A percentile compares a stretch with the other conserved stretches of the same genome.
These are phyloP conservation scores for Willisornis vidua DNA, from an alignment of 2,113 vertebrate species.

Conservation along the genomic window DNA sequence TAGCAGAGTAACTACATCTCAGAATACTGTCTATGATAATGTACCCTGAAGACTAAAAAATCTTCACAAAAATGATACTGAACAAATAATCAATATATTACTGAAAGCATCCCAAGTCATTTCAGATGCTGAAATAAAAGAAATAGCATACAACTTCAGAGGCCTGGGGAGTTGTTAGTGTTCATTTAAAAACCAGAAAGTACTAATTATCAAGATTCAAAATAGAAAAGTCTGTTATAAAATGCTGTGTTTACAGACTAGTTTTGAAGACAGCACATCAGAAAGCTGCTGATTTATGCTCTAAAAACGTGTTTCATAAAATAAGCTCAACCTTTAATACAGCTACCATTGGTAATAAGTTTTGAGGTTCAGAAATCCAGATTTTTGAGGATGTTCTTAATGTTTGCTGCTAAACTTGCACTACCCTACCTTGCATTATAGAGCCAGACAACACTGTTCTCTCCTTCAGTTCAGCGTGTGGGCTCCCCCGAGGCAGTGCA, in stretches of 20 bases:
- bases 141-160: not conserved
- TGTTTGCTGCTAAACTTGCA: not conserved
- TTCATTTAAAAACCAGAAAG: not conserved
- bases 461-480: slow-evolving; percentile 91
- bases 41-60: not conserved
- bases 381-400: not conserved
- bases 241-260: not conserved
- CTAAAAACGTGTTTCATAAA: not conserved
- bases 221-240: not conserved
- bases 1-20: not conserved
- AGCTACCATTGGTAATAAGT: not conserved
- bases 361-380: slow-evolving; percentile 2
- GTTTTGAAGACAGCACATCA: not conserved
- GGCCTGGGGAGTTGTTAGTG: not conserved
- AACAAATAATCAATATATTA: not conserved
- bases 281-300: not conserved
- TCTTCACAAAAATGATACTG: not conserved
- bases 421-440: slow-evolving; percentile 92
- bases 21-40: not conserved
- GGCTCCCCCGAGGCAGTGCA: slow-evolving; percentile 88
- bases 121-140: not conserved
- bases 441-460: slow-evolving; percentile 90
- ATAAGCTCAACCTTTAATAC: not conserved
- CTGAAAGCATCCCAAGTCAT: not conserved
- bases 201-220: not conserved